Percentiles rank a stretch among this genome's conserved stretches.
phyloP scores from a whole-genome alignment of 2,797 vertebrate genomes.

The Cyprinodon diabolis region DNA sequence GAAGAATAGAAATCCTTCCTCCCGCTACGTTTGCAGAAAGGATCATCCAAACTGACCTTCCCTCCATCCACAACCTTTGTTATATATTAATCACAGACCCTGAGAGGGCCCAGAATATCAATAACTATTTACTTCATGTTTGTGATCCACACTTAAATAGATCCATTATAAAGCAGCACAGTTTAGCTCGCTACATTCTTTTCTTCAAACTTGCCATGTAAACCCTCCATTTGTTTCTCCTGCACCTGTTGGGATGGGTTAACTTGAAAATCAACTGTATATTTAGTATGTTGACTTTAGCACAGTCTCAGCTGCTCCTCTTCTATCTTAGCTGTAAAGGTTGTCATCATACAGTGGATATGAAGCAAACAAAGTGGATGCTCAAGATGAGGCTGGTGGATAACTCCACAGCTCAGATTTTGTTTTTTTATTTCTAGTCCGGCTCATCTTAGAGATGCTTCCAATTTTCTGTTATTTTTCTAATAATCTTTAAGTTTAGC shows the following conservation, averaged over 20 bases:
- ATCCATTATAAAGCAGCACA: not conserved
- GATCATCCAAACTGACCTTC: too few species aligned
- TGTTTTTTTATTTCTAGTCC: not conserved
- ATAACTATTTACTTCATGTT: not conserved
- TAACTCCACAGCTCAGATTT: not conserved
- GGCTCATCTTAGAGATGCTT: not conserved
- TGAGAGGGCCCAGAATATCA: not conserved
- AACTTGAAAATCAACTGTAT: not conserved
- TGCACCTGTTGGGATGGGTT: slow-evolving; percentile 19
- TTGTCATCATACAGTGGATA: not conserved
- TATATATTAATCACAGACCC: not conserved
- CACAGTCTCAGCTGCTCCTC: not conserved
- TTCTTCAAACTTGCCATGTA: slow-evolving; percentile 1
- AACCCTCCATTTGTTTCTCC: not conserved
- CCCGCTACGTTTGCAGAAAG: too few species aligned
- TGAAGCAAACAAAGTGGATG: not conserved
- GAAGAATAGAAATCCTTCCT: not conserved
- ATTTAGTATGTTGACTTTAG: slow-evolving; percentile 2
- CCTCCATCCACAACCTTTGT: too few species aligned
- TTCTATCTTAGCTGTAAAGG: not conserved
- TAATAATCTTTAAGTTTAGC: not conserved
- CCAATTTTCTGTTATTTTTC: not conserved
- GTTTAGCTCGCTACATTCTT: not conserved
- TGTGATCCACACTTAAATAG: not conserved
- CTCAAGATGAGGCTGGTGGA: not conserved